A percentile compares a stretch with the other conserved stretches of the same genome.
phyloP scores from a whole-genome alignment of 2,113 vertebrate genomes.

The Megatriorchis doriae region DNA sequence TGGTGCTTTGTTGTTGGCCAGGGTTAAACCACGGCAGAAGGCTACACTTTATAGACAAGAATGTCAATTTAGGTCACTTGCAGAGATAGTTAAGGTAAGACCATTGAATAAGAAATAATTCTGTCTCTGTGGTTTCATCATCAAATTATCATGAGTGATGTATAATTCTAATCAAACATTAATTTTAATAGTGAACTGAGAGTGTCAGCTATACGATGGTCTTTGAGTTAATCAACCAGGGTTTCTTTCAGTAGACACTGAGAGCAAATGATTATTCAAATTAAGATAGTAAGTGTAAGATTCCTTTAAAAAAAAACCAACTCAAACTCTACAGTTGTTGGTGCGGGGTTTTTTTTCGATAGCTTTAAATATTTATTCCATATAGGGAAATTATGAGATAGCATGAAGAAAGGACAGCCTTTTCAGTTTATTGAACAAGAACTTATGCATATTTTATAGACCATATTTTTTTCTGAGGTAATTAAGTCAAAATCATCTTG shows the following conservation, averaged over 20 bases:
- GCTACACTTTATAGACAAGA: not conserved
- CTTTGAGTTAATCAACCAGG: not conserved
- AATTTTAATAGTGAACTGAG: not conserved
- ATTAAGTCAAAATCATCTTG: not conserved
- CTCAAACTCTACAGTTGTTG: not conserved
- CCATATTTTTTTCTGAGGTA: not conserved
- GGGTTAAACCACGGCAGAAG: not conserved
- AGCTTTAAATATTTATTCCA: not conserved
- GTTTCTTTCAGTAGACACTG: not conserved
- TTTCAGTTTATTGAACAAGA: not conserved
- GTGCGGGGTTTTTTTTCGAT: rapidly evolving
- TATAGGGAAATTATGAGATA: not conserved
- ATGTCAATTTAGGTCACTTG: not conserved
- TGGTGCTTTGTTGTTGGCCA: no score
- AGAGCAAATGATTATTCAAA: not conserved
- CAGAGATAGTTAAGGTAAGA: not conserved
- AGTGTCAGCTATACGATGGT: not conserved
- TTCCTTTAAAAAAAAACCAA: not conserved
- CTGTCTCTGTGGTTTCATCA: not conserved
- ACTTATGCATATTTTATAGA: not conserved
- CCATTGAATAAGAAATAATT: not conserved
- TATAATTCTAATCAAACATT: not conserved
- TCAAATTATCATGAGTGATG: not conserved
- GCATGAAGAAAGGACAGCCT: not conserved
- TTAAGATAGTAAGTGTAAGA: not conserved